phyloP scores from a whole-genome alignment of 2,888 invertebrate genomes.

The Hirtodrosophila confusa region DNA sequence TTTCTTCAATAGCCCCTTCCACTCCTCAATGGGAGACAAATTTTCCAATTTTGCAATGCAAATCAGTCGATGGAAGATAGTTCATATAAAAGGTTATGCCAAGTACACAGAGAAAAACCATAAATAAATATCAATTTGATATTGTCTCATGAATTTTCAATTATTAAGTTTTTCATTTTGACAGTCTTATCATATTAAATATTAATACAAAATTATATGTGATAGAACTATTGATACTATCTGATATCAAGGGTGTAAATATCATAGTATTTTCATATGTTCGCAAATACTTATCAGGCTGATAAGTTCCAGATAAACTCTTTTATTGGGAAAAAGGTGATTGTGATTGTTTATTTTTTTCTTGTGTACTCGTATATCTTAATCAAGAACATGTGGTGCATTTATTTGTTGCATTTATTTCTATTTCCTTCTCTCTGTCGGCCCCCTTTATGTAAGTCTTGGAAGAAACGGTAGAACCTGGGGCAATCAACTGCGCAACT shows the following conservation, averaged over 20 bases:
- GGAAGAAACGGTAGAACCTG: conserved; percentile 21
- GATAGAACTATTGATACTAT: too few species aligned
- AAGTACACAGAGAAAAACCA: not conserved
- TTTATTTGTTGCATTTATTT: not conserved
- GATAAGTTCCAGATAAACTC: too few species aligned
- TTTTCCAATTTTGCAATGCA: conserved; percentile 33
- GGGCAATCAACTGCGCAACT: conserved; percentile 46
- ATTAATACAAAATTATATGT: too few species aligned
- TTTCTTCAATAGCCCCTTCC: not conserved
- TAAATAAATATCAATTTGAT: too few species aligned
- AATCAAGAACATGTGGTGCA: conserved; percentile 32
- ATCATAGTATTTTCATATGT: too few species aligned
- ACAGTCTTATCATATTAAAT: too few species aligned
- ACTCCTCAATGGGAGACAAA: conserved; percentile 2
- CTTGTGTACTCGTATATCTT: conserved; percentile 22
- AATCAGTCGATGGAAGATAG: conserved; percentile 37
- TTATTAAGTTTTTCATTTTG: too few species aligned
- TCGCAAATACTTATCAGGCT: too few species aligned
- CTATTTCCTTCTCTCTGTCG: not conserved
- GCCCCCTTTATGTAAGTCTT: conserved; percentile 26
- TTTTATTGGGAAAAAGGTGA: too few species aligned
- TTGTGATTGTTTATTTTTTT: too few species aligned
- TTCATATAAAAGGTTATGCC: conserved; percentile 10
- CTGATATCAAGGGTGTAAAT: too few species aligned
- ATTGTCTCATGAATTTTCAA: too few species aligned